Conservation (phyloP, 1,140 invertebrate species). For the Sycophila sp. region DNA sequence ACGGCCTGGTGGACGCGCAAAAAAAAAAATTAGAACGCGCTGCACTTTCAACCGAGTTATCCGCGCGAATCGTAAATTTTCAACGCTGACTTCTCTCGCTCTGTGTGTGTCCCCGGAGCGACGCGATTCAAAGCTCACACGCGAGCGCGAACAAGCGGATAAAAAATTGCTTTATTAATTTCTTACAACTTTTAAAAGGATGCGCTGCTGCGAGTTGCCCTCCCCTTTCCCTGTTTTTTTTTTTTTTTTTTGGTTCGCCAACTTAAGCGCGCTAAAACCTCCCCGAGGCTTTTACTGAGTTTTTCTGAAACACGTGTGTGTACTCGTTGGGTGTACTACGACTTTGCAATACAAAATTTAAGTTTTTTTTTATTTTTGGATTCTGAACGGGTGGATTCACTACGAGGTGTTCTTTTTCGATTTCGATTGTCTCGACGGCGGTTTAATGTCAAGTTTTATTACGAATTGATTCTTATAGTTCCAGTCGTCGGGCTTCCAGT, state of each 20-base stretch:
- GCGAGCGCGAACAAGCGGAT: background rate
- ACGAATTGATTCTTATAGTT: no score
- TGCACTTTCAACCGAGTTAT: slow-evolving; percentile 15
- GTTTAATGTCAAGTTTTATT: no score
- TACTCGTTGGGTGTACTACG: no score
- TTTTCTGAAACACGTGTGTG: no score
- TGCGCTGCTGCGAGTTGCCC: no score
- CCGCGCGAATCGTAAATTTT: slow-evolving; percentile 25
- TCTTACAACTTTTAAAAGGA: background rate
- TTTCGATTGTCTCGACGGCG: background rate
- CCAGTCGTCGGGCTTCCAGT: no score
- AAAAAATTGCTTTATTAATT: slow-evolving; percentile 18
- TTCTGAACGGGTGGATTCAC: no score
- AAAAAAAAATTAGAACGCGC: slow-evolving; percentile 18
- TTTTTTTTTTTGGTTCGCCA: no score
- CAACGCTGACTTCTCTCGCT: background rate
- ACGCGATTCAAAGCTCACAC: background rate
- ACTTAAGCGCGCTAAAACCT: no score
- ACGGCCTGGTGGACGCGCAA: background rate
- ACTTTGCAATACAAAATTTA: no score
- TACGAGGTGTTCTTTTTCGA: background rate
- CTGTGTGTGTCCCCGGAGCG: background rate
- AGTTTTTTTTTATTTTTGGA: no score
- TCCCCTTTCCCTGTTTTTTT: background rate
- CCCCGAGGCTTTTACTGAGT: no score